Evolutionary conservation across 35 echinoderm and acorn worm species (phyloP).

Genomic region (Eucidaris tribuloides): DNA sequence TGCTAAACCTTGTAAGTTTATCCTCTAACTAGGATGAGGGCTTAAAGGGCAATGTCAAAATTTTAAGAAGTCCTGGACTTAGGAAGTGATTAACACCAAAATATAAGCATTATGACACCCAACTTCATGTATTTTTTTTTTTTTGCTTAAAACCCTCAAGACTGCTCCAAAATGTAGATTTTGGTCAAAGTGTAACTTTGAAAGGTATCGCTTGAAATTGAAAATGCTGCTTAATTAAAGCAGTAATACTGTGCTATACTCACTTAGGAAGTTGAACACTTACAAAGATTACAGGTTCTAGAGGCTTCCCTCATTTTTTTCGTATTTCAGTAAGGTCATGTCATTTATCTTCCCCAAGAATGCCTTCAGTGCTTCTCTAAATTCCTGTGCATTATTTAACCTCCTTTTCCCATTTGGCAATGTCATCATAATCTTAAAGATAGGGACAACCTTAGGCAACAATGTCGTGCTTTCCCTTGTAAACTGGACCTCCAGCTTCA

Average conservation of each 20-base stretch:
- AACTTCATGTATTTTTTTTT: too few relatives aligned
- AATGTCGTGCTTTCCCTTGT: neutral
- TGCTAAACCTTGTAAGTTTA: too few relatives aligned
- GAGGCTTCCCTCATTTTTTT: neutral
- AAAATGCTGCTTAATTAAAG: neutral
- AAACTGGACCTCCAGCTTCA: neutral
- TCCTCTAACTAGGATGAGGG: too few relatives aligned
- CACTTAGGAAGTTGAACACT: neutral
- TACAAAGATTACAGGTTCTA: neutral
- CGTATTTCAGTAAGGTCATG: neutral
- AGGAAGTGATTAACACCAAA: too few relatives aligned
- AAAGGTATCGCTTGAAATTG: neutral
- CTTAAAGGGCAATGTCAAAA: too few relatives aligned
- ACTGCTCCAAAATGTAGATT: too few relatives aligned
- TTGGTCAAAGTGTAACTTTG: neutral
- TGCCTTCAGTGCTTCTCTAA: neutral
- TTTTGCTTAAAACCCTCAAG: too few relatives aligned
- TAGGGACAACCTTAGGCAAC: neutral
- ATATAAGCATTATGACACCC: too few relatives aligned
- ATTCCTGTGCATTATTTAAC: slow-evolving; percentile 18
- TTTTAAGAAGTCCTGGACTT: too few relatives aligned
- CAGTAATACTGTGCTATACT: neutral
- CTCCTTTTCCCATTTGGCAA: neutral
- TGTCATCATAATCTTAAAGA: neutral
- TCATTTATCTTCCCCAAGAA: neutral